These are phyloP conservation scores for Caenorhabditis sinica DNA, from an alignment of 2,888 invertebrate genomes.

Conservation along the genomic window DNA sequence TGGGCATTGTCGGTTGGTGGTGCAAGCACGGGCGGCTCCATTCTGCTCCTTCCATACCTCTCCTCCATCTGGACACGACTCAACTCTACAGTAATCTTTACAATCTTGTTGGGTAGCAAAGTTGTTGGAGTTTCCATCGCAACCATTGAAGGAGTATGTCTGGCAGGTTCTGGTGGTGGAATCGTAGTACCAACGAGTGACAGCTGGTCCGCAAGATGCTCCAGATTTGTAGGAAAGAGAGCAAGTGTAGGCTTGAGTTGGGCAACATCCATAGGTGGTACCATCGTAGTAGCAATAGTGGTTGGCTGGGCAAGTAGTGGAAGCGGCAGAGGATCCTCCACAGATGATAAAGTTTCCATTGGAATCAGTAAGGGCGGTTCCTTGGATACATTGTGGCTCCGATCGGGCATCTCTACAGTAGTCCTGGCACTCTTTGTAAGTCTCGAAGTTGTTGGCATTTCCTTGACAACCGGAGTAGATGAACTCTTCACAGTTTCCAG, in stretches of 20 bases:
- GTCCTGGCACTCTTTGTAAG: constrained; percentile 83
- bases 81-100: constrained; percentile 83
- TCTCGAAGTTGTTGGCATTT: constrained; percentile 83
- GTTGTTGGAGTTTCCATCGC: constrained; percentile 84
- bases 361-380: constrained; percentile 83
- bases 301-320: constrained; percentile 83
- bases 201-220: constrained; percentile 82
- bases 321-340: constrained; percentile 78
- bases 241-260: constrained; percentile 83
- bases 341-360: constrained; percentile 83
- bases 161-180: constrained; percentile 73
- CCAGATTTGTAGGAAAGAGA: constrained; percentile 82
- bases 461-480: constrained; percentile 83
- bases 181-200: constrained; percentile 82
- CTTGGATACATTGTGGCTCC: constrained; percentile 83
- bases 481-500: constrained; percentile 84
- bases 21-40: constrained; percentile 81
- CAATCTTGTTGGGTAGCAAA: constrained; percentile 82
- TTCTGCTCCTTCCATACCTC: constrained; percentile 83
- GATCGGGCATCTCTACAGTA: constrained; percentile 82
- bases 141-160: constrained; percentile 83
- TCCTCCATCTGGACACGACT: constrained; percentile 83
- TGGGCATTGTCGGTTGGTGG: constrained; percentile 82
- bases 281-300: constrained; percentile 84
- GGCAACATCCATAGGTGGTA: constrained; percentile 83